Evolutionary conservation across 2,888 invertebrate genomes (phyloP), one percentile per base, ranked within the genome.

Genomic region (Tinea semifulvella): DNA sequence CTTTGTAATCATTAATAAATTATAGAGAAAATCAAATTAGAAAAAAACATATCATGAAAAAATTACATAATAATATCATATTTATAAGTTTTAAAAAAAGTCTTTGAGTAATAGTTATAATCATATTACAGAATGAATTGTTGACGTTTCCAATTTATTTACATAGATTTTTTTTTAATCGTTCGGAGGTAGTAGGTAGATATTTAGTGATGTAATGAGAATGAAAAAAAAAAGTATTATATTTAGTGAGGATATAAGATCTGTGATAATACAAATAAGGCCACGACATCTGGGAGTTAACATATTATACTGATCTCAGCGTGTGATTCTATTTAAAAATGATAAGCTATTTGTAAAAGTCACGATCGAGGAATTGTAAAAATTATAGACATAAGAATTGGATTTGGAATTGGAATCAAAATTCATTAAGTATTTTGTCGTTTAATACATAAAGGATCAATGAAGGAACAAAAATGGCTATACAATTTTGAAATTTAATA

Each of bases 201-300:
- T 22, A 40, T 40, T 40, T 40, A 40, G 40, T 11, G 31, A 11
- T 11, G 11, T 22, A 40, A 22, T 40, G 40, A 22, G 7, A 40
- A 46, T 50, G 65, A 63, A 56, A 62, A 66, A 65, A 56, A 54
- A 66, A 74, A 74, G 74, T 76, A 76, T 77, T 76, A 75, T n/a
- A n/a, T 68, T 66, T 73, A 68, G 57, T 63, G 70, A 75, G 68
- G 62, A 65, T 71, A 43, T 13, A 72, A 68, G 67, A 72, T 68
- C 77, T 77, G 77, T 79, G 77, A 77, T 77, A 77, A 64, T 65
- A 54, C 38, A 64, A 62, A 65, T 75, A 72, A 73, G 70, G 58
- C 56, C 58, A 63, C 61, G 68, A 72, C 68, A 72, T 68, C 75
- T 69, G 74, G 73, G 69, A 67, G 70, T 64, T 55, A 56, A 61